Evolutionary conservation across 2,888 invertebrate genomes (phyloP).

Genomic region (Epinotia nisella): DNA sequence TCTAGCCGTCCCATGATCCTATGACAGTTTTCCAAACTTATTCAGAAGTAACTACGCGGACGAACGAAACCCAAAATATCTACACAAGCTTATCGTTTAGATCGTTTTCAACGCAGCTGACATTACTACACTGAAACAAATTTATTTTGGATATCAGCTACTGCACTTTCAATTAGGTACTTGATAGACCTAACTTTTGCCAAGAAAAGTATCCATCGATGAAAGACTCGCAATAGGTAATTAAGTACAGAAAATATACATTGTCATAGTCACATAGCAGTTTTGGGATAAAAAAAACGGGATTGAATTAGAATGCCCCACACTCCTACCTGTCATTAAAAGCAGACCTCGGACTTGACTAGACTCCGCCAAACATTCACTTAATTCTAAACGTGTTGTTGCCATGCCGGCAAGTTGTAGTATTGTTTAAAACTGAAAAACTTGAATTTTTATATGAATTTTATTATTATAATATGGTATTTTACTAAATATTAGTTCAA

Average conservation of each 20-base stretch:
- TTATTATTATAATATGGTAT: conserved; percentile 84
- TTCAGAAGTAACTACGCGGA: not conserved
- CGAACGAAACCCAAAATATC: too few relatives aligned
- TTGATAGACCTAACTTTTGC: too few relatives aligned
- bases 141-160: too few relatives aligned
- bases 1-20: not conserved
- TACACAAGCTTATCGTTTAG: not conserved
- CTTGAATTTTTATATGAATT: conserved; percentile 84
- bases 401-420: conserved; percentile 53
- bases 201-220: too few relatives aligned
- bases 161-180: too few relatives aligned
- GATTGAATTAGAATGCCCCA: not conserved
- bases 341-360: not conserved
- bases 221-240: too few relatives aligned
- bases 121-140: too few relatives aligned
- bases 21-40: not conserved
- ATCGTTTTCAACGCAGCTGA: not conserved
- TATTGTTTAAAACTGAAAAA: conserved; percentile 81
- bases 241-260: not conserved
- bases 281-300: not conserved
- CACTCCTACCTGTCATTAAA: not conserved
- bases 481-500: conserved; percentile 84
- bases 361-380: conserved; percentile 15
- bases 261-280: not conserved
- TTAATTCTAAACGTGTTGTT: conserved; percentile 43